A percentile compares a stretch with the other conserved stretches of the same genome.
phyloP scores from a whole-genome alignment of 1,140 invertebrate genomes.

The Triops longicaudatus region DNA sequence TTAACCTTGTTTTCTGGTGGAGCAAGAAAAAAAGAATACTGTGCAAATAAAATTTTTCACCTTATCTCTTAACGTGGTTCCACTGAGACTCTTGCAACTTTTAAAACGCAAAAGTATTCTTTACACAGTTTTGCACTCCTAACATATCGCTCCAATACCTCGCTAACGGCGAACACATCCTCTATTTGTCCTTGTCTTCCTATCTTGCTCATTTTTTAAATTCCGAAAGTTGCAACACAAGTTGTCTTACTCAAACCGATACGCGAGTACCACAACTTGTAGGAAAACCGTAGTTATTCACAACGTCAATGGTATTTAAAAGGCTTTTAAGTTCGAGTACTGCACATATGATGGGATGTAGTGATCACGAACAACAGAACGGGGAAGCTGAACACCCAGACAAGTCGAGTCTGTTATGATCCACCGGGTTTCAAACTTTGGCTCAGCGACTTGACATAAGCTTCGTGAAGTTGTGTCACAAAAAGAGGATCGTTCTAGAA shows the following conservation, averaged over 20 bases:
- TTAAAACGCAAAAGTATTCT: neutral
- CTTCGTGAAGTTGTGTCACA: conserved; percentile 76
- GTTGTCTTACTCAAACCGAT: no score
- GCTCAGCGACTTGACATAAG: conserved; percentile 69
- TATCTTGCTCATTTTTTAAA: no score
- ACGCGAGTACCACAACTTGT: no score
- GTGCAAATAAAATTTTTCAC: neutral
- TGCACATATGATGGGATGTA: neutral
- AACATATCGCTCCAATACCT: neutral
- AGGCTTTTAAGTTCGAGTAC: neutral
- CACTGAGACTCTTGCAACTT: conserved; percentile 11
- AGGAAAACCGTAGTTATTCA: no score
- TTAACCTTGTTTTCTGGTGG: no score
- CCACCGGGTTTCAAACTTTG: conserved; percentile 27
- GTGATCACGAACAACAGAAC: neutral
- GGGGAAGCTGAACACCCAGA: no score
- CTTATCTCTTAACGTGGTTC: neutral
- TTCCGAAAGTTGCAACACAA: no score
- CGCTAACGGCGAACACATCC: neutral
- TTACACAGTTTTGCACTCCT: neutral
- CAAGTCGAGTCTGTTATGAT: neutral
- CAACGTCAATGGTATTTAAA: no score
- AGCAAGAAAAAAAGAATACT: neutral
- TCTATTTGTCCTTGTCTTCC: neutral
- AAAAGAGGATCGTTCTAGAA: conserved; percentile 67